A percentile compares a stretch with the other conserved stretches of the same genome.
phyloP scores from a whole-genome alignment of 2,113 vertebrate genomes.

The Oncorhynchus clarkii region DNA sequence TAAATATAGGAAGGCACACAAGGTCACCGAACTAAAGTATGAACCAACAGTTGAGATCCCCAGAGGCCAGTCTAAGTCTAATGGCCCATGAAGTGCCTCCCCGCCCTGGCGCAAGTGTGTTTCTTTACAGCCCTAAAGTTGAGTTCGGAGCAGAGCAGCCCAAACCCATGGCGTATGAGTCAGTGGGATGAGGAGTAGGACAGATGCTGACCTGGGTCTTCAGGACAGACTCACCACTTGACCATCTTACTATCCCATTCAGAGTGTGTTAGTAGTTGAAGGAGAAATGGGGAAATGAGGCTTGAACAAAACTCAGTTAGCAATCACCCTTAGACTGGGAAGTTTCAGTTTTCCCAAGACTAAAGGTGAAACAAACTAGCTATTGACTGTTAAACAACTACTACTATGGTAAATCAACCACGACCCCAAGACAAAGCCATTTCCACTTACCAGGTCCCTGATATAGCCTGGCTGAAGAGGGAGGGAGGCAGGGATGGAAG shows the following conservation, averaged over 20 bases:
- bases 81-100: conserved; percentile 19
- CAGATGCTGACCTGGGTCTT: not conserved
- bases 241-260: not conserved
- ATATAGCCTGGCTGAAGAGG: conserved; percentile 96
- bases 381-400: not conserved
- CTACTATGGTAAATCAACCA: not conserved
- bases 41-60: conserved; percentile 4
- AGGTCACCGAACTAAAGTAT: not conserved
- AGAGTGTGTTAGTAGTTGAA: conserved; percentile 5
- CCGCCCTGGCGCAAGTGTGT: not conserved
- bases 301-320: not conserved
- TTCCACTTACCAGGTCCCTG: conserved; percentile 98
- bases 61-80: conserved; percentile 24
- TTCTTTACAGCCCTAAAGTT: not conserved
- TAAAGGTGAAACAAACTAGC: no score
- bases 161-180: not conserved
- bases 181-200: not conserved
- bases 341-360: no score
- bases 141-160: not conserved
- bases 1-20: conserved; percentile 9
- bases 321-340: not conserved
- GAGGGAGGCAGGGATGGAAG: conserved; percentile 74
- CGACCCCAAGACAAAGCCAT: conserved; percentile 17
- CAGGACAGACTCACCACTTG: not conserved
- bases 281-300: not conserved